Evolutionary conservation across 2,888 invertebrate genomes (phyloP).

Genomic region (Brassicogethes aeneus): DNA sequence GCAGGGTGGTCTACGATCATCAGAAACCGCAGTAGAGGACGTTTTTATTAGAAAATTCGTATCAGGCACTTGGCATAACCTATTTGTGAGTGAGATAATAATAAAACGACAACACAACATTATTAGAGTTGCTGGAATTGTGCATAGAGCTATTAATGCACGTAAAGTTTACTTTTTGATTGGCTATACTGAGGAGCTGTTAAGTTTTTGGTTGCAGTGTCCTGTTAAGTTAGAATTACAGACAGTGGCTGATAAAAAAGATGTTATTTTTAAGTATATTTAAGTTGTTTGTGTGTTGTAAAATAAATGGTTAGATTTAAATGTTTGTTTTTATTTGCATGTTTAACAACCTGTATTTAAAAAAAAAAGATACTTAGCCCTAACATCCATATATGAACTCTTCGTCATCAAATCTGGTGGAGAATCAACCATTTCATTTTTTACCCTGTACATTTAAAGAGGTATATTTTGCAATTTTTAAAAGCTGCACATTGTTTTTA

Average conservation of each 20-base stretch:
- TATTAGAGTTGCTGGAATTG: slow-evolving; percentile 75
- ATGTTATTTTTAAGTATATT: slow-evolving; percentile 87
- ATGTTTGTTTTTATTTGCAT: no score
- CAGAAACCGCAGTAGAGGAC: slow-evolving; percentile 85
- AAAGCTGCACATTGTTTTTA: no score
- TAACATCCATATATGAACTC: no score
- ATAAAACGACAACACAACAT: slow-evolving; percentile 94
- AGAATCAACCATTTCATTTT: no score
- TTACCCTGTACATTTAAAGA: no score
- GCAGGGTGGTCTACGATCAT: slow-evolving; percentile 64
- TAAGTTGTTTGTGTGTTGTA: no score
- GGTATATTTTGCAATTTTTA: no score
- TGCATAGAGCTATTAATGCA: slow-evolving; percentile 55
- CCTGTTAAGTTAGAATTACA: slow-evolving; percentile 92
- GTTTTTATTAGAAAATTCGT: slow-evolving; percentile 89
- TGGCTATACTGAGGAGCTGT: slow-evolving; percentile 89
- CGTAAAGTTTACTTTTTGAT: slow-evolving; percentile 93
- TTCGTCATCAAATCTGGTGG: no score
- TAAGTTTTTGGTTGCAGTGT: slow-evolving; percentile 88
- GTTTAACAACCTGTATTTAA: no score
- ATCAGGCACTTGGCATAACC: slow-evolving; percentile 81
- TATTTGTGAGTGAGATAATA: slow-evolving; percentile 75
- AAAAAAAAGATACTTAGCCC: no score
- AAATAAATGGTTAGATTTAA: no score
- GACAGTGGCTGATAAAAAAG: slow-evolving; percentile 67